phyloP scores from a whole-genome alignment of 2,888 invertebrate species.

The Lysandra coridon region DNA sequence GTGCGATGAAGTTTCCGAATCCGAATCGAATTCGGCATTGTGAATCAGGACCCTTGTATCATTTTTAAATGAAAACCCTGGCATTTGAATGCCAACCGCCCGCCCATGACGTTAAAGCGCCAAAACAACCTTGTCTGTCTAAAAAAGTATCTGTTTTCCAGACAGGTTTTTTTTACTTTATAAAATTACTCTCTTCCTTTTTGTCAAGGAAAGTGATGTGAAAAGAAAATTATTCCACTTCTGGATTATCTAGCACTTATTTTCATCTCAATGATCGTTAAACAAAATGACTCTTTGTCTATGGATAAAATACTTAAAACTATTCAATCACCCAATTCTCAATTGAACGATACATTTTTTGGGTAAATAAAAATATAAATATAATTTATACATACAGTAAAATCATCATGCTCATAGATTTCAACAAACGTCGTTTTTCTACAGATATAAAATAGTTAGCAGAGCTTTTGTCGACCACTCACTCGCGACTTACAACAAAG shows the following conservation, averaged over 20 bases:
- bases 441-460: not conserved
- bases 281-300: constrained; percentile 2
- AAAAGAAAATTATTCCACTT: not conserved
- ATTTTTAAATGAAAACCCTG: no score
- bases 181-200: no score
- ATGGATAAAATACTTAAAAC: not conserved
- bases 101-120: not conserved
- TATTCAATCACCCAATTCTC: not conserved
- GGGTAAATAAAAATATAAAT: constrained; percentile 1
- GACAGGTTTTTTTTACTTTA: not conserved
- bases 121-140: not conserved
- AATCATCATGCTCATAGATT: not conserved
- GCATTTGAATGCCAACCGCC: no score
- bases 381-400: not conserved
- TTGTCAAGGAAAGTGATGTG: not conserved
- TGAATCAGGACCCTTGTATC: not conserved
- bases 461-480: not conserved
- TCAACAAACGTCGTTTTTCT: not conserved
- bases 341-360: not conserved
- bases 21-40: no score
- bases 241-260: not conserved
- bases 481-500: not conserved
- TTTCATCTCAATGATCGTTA: not conserved
- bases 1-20: no score
- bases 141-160: not conserved